Evolutionary conservation across 2,797 vertebrate species (phyloP).

Genomic region (Clarias laeviceps): DNA sequence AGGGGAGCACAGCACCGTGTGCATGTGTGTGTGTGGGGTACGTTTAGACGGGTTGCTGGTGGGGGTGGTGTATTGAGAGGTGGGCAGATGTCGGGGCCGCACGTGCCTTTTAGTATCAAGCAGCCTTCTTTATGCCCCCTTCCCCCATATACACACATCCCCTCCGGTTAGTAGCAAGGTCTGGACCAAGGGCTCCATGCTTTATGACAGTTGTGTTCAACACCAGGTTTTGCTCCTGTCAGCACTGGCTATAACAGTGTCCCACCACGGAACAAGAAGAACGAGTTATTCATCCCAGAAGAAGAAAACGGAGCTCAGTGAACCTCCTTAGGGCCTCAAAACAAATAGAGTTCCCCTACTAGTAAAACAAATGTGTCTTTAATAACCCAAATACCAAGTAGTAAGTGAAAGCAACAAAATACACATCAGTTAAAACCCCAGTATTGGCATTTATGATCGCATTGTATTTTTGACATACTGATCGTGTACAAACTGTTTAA

Average conservation of each 20-base stretch:
- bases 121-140: conserved; percentile 31
- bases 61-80: conserved; percentile 45
- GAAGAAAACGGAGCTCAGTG: not conserved
- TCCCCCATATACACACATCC: conserved; percentile 35
- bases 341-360: not conserved
- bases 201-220: conserved; percentile 57
- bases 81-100: conserved; percentile 63
- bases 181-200: conserved; percentile 30
- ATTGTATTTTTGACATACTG: not conserved
- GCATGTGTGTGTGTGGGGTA: conserved; percentile 30
- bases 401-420: not conserved
- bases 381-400: not conserved
- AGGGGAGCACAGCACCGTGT: conserved; percentile 39
- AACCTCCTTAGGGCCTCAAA: not conserved
- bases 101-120: conserved; percentile 55
- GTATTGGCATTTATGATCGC: not conserved
- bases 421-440: not conserved
- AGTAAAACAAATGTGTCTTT: not conserved
- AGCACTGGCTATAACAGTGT: conserved; percentile 24
- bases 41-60: conserved; percentile 53
- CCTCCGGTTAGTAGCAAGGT: conserved; percentile 41
- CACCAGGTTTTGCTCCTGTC: conserved; percentile 44
- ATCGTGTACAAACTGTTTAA: not conserved
- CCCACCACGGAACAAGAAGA: conserved; percentile 10
- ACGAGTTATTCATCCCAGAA: conserved; percentile 26